Conservation (phyloP, 64 coral and sea anemone species). For the Astreopora myriophthalma region DNA sequence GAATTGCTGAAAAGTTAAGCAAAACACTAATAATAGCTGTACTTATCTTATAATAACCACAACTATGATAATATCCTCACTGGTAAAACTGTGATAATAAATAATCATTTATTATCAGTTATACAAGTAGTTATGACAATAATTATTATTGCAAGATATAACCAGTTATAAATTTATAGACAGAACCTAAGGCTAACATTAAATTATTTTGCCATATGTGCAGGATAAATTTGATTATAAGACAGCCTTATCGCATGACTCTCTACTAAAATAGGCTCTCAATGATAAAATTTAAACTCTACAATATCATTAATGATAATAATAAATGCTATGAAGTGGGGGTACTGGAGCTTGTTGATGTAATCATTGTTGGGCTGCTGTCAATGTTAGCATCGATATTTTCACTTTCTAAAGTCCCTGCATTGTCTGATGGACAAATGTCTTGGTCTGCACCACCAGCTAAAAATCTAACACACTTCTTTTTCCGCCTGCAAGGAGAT, state of each 20-base stretch:
- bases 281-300: conserved; percentile 48
- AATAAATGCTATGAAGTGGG: conserved; percentile 78
- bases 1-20: not conserved
- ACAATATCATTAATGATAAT: conserved; percentile 26
- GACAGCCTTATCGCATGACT: not conserved
- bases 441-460: conserved; percentile 80
- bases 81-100: not conserved
- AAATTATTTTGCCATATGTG: not conserved
- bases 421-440: conserved; percentile 36
- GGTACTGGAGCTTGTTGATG: conserved; percentile 41
- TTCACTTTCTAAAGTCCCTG: conserved; percentile 69
- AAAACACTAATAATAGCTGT: not conserved
- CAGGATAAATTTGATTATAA: not conserved
- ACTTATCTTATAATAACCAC: not conserved
- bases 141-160: not conserved
- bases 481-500: conserved; percentile 87
- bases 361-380: conserved; percentile 40
- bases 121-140: not conserved
- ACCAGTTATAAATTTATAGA: not conserved
- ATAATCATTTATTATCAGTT: not conserved
- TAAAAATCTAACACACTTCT: conserved; percentile 97
- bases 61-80: too few relatives aligned
- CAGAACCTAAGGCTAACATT: not conserved
- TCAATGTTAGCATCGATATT: conserved; percentile 85
- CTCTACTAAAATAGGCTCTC: conserved; percentile 51